Evolutionary conservation across 2,888 invertebrate genomes (phyloP).

Genomic region (Epirrita christyi): DNA sequence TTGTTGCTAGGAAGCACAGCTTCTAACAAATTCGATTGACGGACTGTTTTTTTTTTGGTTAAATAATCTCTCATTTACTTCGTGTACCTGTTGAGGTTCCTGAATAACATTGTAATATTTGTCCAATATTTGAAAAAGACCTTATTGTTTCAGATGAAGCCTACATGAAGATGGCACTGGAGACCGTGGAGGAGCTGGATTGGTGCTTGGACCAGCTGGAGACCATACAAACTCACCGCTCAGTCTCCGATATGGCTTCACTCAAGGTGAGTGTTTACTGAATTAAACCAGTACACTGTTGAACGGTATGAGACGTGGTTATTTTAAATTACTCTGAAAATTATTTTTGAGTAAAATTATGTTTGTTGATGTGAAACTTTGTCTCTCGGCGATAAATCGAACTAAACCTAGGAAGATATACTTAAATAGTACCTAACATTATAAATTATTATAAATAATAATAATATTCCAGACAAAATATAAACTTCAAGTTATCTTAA

Average conservation of each 20-base stretch:
- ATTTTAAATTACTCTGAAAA: too few species aligned
- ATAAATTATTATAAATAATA: neutral
- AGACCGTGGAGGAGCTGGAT: constrained; percentile 99
- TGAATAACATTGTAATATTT: neutral
- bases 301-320: too few species aligned
- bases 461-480: too few species aligned
- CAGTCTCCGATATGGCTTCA: constrained; percentile 99
- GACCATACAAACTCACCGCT: constrained; percentile 99
- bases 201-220: constrained; percentile 99
- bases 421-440: neutral
- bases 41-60: neutral
- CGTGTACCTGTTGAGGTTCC: neutral
- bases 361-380: constrained; percentile 3
- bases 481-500: too few species aligned
- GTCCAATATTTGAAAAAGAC: neutral
- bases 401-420: neutral
- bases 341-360: too few species aligned
- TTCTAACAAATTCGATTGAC: neutral
- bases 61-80: neutral
- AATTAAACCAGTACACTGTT: constrained; percentile 5
- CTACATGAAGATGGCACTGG: constrained; percentile 96
- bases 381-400: constrained; percentile 20
- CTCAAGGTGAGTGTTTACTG: constrained; percentile 91
- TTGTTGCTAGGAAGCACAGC: neutral
- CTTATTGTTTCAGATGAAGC: constrained; percentile 90